These are phyloP conservation scores for Lamellibrachia columna DNA, from an alignment of 2,888 invertebrate species.

Conservation along the genomic window DNA sequence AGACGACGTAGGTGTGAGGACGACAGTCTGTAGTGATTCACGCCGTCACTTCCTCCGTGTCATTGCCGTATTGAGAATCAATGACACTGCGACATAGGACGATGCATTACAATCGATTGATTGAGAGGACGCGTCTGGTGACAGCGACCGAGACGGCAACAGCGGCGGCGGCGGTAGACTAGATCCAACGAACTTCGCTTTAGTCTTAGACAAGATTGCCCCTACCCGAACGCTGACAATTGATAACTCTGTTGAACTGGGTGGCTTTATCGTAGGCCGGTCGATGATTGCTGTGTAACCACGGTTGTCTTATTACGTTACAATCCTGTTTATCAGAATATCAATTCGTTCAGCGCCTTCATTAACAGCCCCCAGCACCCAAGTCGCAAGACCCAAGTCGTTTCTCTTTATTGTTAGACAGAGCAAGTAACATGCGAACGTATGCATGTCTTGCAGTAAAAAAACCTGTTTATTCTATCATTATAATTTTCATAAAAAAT, in stretches of 20 bases:
- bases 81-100: neutral
- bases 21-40: neutral
- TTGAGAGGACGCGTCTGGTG: neutral
- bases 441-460: too few species aligned
- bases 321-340: neutral
- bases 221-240: neutral
- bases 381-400: neutral
- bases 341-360: neutral
- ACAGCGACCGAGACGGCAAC: neutral
- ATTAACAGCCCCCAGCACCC: neutral
- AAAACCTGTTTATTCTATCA: too few species aligned
- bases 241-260: neutral
- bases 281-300: neutral
- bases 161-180: neutral
- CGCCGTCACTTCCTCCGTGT: neutral
- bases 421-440: neutral
- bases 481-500: too few species aligned
- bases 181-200: neutral
- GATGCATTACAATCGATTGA: slow-evolving; percentile 12
- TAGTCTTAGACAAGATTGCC: neutral
- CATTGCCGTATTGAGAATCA: neutral
- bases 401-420: neutral
- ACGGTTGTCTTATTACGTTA: neutral
- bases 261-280: neutral
- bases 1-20: neutral